A percentile compares a stretch with the other conserved stretches of the same genome.
phyloP scores from a whole-genome alignment of 2,113 vertebrate species.

The Empidonax alnorum region DNA sequence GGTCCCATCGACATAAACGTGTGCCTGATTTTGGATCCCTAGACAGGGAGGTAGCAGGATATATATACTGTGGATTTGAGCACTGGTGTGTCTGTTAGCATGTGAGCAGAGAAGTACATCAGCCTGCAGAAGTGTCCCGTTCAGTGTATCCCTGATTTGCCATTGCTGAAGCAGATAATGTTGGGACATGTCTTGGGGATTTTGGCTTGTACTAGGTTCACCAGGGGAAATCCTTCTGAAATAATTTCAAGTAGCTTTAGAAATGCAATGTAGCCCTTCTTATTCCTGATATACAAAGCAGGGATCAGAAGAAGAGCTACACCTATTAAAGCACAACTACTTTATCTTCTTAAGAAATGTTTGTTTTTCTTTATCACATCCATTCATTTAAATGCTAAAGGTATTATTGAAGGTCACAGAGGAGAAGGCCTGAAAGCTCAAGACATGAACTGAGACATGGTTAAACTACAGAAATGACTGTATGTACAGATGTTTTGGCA shows the following conservation, averaged over 20 bases:
- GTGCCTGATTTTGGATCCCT: background rate
- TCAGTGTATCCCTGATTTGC: background rate
- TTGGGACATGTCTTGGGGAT: background rate
- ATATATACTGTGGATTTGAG: background rate
- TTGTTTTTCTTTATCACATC: background rate
- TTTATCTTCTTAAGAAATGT: background rate
- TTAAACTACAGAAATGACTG: background rate
- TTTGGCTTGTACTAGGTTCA: background rate
- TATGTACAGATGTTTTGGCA: background rate
- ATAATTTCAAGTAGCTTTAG: background rate
- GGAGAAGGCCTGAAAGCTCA: background rate
- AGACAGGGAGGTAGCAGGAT: background rate
- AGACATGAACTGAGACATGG: background rate
- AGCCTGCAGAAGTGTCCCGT: background rate
- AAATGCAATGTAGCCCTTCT: background rate
- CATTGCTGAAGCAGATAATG: background rate
- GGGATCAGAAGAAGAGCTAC: background rate
- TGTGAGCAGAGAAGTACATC: accelerated
- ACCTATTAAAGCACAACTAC: background rate
- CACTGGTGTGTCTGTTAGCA: background rate
- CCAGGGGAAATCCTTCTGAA: background rate
- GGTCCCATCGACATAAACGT: background rate
- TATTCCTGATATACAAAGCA: background rate
- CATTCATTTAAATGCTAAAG: background rate
- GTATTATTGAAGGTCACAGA: background rate